phyloP scores from a whole-genome alignment of 2,888 invertebrate genomes.

The Lissocephala sabroskyi region DNA sequence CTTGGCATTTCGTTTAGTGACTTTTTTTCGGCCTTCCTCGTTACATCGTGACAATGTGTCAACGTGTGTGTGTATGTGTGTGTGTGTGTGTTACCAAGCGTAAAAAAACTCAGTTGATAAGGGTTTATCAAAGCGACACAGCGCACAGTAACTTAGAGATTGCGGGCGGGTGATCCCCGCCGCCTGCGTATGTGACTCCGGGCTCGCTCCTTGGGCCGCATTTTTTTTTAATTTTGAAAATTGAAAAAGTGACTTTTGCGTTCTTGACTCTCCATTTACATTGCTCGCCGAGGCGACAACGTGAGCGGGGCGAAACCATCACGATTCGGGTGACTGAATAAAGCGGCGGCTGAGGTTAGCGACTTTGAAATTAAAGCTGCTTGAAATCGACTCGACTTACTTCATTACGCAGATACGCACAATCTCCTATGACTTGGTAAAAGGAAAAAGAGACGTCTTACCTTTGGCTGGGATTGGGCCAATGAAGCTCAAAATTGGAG shows the following conservation, averaged over 20 bases:
- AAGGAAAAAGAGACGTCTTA: no score
- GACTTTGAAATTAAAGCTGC: no score
- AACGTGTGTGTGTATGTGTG: slow-evolving; percentile 32
- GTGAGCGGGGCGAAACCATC: no score
- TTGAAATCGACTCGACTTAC: no score
- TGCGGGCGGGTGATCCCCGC: slow-evolving; percentile 55
- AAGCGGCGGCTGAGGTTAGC: no score
- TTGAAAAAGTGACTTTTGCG: slow-evolving; percentile 69
- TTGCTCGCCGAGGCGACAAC: no score
- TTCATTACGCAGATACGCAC: no score
- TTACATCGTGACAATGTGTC: slow-evolving; percentile 60
- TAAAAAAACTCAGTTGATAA: slow-evolving; percentile 54
- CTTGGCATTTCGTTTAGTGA: slow-evolving; percentile 51
- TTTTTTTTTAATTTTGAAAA: slow-evolving; percentile 58
- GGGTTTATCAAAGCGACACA: slow-evolving; percentile 65
- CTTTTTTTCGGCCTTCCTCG: slow-evolving; percentile 31
- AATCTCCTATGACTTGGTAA: no score
- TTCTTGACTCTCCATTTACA: slow-evolving; percentile 47
- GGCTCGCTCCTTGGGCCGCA: slow-evolving; percentile 24
- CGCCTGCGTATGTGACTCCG: slow-evolving; percentile 5
- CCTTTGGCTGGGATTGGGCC: no score
- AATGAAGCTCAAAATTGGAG: no score
- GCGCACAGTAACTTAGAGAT: slow-evolving; percentile 66
- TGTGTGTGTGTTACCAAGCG: slow-evolving; percentile 1
- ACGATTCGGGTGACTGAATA: no score